Evolutionary conservation across 2,888 invertebrate species (phyloP), one percentile per base, ranked within the genome.

Genomic region (Ophion costatus): DNA sequence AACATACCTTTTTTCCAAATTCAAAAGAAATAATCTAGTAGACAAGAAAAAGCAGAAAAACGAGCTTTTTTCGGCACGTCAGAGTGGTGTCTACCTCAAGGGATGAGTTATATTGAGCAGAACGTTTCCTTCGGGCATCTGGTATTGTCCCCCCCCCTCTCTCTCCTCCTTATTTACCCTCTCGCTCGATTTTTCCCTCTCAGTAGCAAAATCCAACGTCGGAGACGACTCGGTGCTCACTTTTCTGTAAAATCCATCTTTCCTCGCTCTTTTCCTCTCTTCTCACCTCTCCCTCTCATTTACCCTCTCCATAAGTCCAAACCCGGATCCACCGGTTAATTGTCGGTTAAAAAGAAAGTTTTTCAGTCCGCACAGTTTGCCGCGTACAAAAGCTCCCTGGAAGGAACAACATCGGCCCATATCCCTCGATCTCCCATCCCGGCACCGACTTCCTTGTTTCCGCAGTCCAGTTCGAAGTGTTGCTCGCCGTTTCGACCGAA

Each of bases 321-420:
- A 20, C 1, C 63, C 67, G 73, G 56, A 80, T 77, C 74, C 63
- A 45, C 77, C 69, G 80, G 80, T 84, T 84, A 84, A 84, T 84
- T 84, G 84, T 84, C 80, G 84, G 84, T 84, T 84, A 84, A 84
- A 84, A 84, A 84, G 84, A 84, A 84, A 84, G 77, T 84, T 84
- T 74, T 51, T n/a, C 63, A 79, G 70, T 79, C 51, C 61, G 24
- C 70, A 71, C 74, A 78, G 77, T 69, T 77, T 67, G 73, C 76
- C 77, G 73, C 63, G 73, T 11, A 64, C 80, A 63, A 78, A 74
- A 81, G 74, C 84, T 81, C 20, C 56, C 42, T 14, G 6, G 73
- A 29, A 66, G 76, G 76, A 80, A 83, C 83, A 83, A 80, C 83
- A 64, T 51, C 45, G 61, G 22, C 76, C 51, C 59, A 29, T 67